These are phyloP conservation scores for Neomicropteryx cornuta DNA, from an alignment of 1,140 invertebrate genomes.

Conservation along the genomic window DNA sequence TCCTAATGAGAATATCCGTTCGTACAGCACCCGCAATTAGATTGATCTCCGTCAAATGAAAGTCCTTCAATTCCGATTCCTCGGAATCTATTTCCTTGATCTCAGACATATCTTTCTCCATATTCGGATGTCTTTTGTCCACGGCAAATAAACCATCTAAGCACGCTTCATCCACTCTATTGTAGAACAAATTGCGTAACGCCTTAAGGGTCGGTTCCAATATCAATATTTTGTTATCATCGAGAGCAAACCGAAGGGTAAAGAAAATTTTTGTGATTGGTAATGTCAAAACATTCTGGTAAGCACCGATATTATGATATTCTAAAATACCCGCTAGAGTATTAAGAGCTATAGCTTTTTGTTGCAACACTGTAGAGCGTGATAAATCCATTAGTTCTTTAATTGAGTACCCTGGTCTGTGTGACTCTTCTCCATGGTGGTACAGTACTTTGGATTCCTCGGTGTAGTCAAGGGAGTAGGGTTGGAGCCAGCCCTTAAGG, in stretches of 20 bases:
- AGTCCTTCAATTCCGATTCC: slow-evolving; percentile 64
- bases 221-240: slow-evolving; percentile 65
- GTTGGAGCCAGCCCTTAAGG: slow-evolving; percentile 55
- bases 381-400: slow-evolving; percentile 72
- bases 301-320: slow-evolving; percentile 58
- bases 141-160: slow-evolving; percentile 59
- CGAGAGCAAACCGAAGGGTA: slow-evolving; percentile 70
- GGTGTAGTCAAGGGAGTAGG: slow-evolving; percentile 49
- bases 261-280: slow-evolving; percentile 63
- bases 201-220: slow-evolving; percentile 62
- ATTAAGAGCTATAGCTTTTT: slow-evolving; percentile 66
- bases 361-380: slow-evolving; percentile 59
- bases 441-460: slow-evolving; percentile 54
- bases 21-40: slow-evolving; percentile 59
- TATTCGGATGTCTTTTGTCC: slow-evolving; percentile 51
- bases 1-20: slow-evolving; percentile 63
- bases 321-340: slow-evolving; percentile 69
- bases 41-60: slow-evolving; percentile 69
- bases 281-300: slow-evolving; percentile 52
- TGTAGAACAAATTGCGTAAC: slow-evolving; percentile 60
- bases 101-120: slow-evolving; percentile 40
- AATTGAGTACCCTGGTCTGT: slow-evolving; percentile 79
- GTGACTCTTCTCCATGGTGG: slow-evolving; percentile 86
- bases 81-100: slow-evolving; percentile 47
- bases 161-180: slow-evolving; percentile 63